Conservation (phyloP, 2,113 vertebrate species). For the Tamias sibiricus region DNA sequence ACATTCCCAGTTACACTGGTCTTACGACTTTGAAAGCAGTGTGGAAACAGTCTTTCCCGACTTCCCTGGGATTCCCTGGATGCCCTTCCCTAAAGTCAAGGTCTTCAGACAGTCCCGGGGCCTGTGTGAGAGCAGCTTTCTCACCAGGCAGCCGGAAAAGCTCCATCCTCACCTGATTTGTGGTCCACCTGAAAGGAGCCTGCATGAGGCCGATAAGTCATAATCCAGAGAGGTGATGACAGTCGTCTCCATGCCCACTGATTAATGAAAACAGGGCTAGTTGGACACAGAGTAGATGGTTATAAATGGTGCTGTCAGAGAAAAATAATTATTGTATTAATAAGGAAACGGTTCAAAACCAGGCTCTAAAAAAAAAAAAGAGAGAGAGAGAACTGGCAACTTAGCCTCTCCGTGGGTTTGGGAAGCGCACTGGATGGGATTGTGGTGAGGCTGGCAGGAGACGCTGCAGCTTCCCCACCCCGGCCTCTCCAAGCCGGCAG, state of each 20-base stretch:
- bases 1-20: neutral
- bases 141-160: neutral
- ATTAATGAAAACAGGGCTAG: conserved; percentile 89
- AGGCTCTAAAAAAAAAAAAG: conserved; percentile 64
- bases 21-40: neutral
- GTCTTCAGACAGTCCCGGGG: neutral
- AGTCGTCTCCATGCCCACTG: conserved; percentile 86
- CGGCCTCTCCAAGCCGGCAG: neutral
- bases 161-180: neutral
- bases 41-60: neutral
- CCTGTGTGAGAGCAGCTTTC: neutral
- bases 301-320: conserved; percentile 90
- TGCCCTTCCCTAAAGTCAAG: neutral
- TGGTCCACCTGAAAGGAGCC: conserved; percentile 74
- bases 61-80: neutral
- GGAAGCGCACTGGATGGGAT: neutral
- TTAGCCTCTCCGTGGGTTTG: conserved; percentile 30
- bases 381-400: conserved; percentile 54
- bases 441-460: neutral
- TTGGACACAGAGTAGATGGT: conserved; percentile 89
- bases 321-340: conserved; percentile 91
- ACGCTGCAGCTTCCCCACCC: neutral
- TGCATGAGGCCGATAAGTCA: conserved; percentile 86
- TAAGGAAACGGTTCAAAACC: conserved; percentile 83
- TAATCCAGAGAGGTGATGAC: conserved; percentile 86